Evolutionary conservation across 2,888 invertebrate species (phyloP).

Genomic region (Sthenelais limicola): DNA sequence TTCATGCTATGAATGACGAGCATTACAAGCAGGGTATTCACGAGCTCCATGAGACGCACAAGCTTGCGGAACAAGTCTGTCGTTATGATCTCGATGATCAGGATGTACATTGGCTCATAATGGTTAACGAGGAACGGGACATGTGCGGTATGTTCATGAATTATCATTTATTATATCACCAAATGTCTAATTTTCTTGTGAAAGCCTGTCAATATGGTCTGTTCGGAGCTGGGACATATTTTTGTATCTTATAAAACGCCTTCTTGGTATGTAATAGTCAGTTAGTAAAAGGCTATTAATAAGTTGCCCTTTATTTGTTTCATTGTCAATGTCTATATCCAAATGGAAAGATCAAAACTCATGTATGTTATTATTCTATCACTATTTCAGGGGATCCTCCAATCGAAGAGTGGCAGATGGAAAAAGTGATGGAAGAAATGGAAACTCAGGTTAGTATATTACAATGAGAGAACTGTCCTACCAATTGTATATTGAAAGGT

Average conservation of each 20-base stretch:
- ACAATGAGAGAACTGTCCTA: background rate
- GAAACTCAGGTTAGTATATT: conserved; percentile 79
- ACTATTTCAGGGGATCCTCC: conserved; percentile 76
- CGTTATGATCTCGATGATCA: conserved; percentile 95
- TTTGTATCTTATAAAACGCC: no score
- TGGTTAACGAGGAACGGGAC: conserved; percentile 87
- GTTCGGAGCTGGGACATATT: no score
- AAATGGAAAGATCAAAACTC: no score
- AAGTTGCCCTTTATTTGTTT: no score
- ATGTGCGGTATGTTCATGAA: conserved; percentile 19
- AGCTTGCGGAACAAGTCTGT: conserved; percentile 92
- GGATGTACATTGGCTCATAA: conserved; percentile 90
- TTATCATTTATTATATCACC: no score
- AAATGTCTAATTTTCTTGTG: no score
- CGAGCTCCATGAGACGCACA: conserved; percentile 87
- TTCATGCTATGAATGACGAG: conserved; percentile 91
- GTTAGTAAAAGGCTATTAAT: no score
- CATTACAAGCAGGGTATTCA: conserved; percentile 88
- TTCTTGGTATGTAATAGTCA: no score
- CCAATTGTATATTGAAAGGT: background rate
- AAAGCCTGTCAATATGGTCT: no score
- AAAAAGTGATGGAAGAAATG: conserved; percentile 91
- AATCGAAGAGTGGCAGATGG: conserved; percentile 89
- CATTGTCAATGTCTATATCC: no score
- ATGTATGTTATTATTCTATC: no score